Conservation (phyloP, 2,797 vertebrate species). For the Allobates femoralis region DNA sequence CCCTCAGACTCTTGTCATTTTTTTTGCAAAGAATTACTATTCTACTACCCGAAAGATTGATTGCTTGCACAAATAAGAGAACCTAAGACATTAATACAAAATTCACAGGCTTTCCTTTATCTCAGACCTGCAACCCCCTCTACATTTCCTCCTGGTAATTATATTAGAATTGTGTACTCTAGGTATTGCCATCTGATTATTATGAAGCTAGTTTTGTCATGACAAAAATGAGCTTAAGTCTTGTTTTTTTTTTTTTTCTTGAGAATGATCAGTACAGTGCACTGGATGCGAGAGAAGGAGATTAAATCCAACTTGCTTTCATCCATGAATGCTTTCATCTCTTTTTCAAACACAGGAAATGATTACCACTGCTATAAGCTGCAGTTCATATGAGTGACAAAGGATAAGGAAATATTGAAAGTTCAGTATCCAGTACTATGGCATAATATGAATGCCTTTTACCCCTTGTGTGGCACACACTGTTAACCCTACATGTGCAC, state of each 20-base stretch:
- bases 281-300: constrained; percentile 85
- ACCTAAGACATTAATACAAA: constrained; percentile 84
- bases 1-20: constrained; percentile 82
- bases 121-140: constrained; percentile 83
- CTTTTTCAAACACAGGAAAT: constrained; percentile 91
- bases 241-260: constrained; percentile 84
- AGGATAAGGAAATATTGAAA: constrained; percentile 86
- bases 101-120: constrained; percentile 84
- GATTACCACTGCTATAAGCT: constrained; percentile 88
- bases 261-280: constrained; percentile 85
- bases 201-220: constrained; percentile 84
- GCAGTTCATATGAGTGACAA: constrained; percentile 82
- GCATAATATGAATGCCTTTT: constrained; percentile 78
- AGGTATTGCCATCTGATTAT: constrained; percentile 85
- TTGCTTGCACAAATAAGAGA: constrained; percentile 88
- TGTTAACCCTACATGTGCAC: constrained; percentile 21
- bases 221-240: constrained; percentile 87
- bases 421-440: constrained; percentile 81
- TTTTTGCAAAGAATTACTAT: constrained; percentile 84
- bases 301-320: constrained; percentile 97
- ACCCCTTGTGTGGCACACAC: constrained; percentile 76
- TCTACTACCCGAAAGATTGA: constrained; percentile 83
- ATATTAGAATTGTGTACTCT: constrained; percentile 86
- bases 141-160: constrained; percentile 82
- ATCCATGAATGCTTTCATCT: constrained; percentile 97